Base-by-base conservation (phyloP, 2,888 invertebrate genomes). In the Seira musarum region DNA sequence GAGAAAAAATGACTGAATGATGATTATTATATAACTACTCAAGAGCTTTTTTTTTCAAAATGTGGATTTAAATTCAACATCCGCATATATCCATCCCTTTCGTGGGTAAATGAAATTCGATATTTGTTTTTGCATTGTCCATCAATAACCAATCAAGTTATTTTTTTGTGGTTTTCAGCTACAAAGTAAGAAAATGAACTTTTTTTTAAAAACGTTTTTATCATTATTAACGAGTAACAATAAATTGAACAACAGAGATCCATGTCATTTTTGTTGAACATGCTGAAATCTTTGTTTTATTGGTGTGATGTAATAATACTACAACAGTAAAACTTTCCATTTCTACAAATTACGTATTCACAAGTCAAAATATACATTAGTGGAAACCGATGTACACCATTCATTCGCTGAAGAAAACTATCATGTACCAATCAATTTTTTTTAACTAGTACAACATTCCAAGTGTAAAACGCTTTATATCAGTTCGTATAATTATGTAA, bases 221-320 rank as follows among this genome's bases (percentile, higher is more conserved):
- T n/a, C n/a, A 40, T 40, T 40, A 40, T n/a, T 40, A 40, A 40
- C 40, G 40, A n/a, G n/a, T 40, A 40, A 40, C 40, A 40, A 13
- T 40, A 40, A 40, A 61, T 68, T 79, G 79, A 79, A 73, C 79
- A 79, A 79, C 73, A 68, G 79, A 79, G 79, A 79, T 79, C 79
- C 63, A 73, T 69, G 68, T 61, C 64, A 79, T 73, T 73, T n/a
- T 73, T 79, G 79, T 79, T 79, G 79, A 79, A 74, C 74, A 57
- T 69, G 77, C 66, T 72, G 30, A 67, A 61, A 57, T 40, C 40
- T 40, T 40, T 13, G 6, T 8, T 40, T 40, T 40, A 6, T 40
- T 40, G 6, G 13, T 40, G 6, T 40, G 6, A 40, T 13, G 40
- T 40, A 8, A 13, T 40, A 40, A 40, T 40, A 40, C 40, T 40